Evolutionary conservation across 2,888 invertebrate species (phyloP), one percentile per base, ranked within the genome.

Genomic region (Nomada flava): DNA sequence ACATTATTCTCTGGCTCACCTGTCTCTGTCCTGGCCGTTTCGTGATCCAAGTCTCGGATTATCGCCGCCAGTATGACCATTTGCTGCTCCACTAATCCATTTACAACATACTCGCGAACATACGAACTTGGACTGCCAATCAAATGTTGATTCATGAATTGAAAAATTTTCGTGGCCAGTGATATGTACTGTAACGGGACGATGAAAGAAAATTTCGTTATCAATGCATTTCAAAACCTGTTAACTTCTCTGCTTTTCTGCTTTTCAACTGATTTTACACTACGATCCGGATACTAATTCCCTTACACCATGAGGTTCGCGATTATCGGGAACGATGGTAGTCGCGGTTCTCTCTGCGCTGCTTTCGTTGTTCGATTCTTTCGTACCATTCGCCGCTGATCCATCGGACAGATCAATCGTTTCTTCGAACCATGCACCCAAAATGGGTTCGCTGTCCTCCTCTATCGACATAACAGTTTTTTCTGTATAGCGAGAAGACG

Each of bases 361-460:
- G 5, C 94, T 91, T 73, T 94, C 93, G 84, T 95, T 95, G 44
- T 93, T 93, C 29, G 94, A 94, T 10, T 95, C 94, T 89, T 94
- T 94, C 69, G 95, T 95, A 55, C 95, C 95, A 86, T 96, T 97
- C 0, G 95, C 93, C 13, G 95, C 95, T 86, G 92, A 91, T 64
- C 91, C 92, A 80, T 97, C 97, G 0, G 96, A 96, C 1, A 98
- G 98, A 36, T 98, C 97, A 15, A 98, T 95, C 0, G 98, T 98
- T 91, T 98, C 98, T 92, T 98, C 98, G 94, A 99, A 98, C 98
- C 98, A 98, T 87, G 98, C 96, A 0, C 98, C 98, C 88, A 98
- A 95, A 81, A 98, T 96, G 7, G 98, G 97, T 94, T 98, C 98
- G 93, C 97, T 97, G 93, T 97, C 97, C 90, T 96, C 95, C 95